Evolutionary conservation across 2,888 invertebrate genomes (phyloP), one percentile per base, ranked within the genome.

Genomic region (Strigamia crassipes): DNA sequence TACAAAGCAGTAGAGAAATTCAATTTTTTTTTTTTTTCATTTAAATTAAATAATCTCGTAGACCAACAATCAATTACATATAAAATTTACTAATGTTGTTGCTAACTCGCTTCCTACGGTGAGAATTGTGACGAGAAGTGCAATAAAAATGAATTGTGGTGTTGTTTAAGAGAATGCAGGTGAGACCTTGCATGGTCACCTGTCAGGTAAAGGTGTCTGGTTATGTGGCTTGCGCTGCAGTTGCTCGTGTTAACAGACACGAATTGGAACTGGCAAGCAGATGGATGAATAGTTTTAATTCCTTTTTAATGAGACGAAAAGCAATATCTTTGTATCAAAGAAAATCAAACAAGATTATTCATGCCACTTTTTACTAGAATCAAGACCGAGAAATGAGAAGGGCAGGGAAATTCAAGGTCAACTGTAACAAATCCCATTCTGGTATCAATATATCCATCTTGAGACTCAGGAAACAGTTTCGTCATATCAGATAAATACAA

Each of bases 181-280:
- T 56, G 56, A 56, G 56, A 56, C 56, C 56, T 56, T 56, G 56
- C 56, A 46, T 56, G 56, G 56, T 56, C 56, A 56, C 56, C 56
- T 56, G 56, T 56, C 56, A 56, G 56, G 56, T 56, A 56, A 56
- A 56, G 56, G 56, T 56, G 56, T 56, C 56, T 56, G 56, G 56
- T 56, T 18, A 56, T 56, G 56, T 56, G 56, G 56, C 18, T 18
- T 56, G 56, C 56, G 18, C 18, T 56, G 56, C 56, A 56, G 56
- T 56, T 56, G 56, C 56, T 56, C 56, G 21, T 56, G 56, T n/a
- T 56, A 56, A 18, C 56, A 6, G 18, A 56, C 56, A 18, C 18
- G 56, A 56, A 18, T 56, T 1, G 56, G 56, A 56, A 56, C n/a
- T 56, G 56, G 56, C 56, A 56, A 56, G 56, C 56, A 56, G 56